Evolutionary conservation across 2,797 vertebrate genomes (phyloP), one percentile per base, ranked within the genome.

Genomic region (Valencia hispanica): DNA sequence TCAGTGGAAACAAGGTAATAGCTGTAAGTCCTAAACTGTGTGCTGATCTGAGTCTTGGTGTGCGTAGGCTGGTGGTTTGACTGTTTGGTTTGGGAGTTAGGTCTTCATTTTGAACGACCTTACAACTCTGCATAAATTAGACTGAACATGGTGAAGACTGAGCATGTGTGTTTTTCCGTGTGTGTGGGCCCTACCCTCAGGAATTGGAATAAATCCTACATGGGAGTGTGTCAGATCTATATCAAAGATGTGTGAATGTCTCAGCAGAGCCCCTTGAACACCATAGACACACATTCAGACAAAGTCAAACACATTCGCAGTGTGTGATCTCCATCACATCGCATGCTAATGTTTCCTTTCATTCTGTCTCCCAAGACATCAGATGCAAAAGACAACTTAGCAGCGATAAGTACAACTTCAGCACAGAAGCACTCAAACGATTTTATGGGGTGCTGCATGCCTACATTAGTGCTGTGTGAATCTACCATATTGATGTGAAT

Each of bases 231-330:
- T 87, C 50, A 84, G 84, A 88, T 91, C 75, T 75, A 10, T 83
- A 89, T 92, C 81, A 90, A 87, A 91, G 84, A 70, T n/a, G 63
- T 72, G 57, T 83, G 68, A 87, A 82, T 0, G 48, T 73, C 78
- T 83, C 68, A 79, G 39, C 73, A 59, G 59, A 70, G 78, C 84
- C 86, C 83, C 32, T 89, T 88, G 77, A 82, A 75, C 74, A 71
- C 22, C 73, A 72, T 76, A 79, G 55, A 78, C 69, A 68, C 65
- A 76, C 79, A 81, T 69, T 45, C 75, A 65, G 55, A 79, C 22
- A 43, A 75, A 75, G 50, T 75, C 84, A 76, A 77, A 79, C 76
- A 80, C 55, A 69, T 77, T 61, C 25, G 48, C 73, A 45, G 74
- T 34, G 74, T 47, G 66, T 83, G 78, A 81, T 87, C 77, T 65